A percentile compares a stretch with the other conserved stretches of the same genome.
Evolutionary conservation across 2,888 invertebrate genomes (phyloP).

Genomic region (Eristalinus sepulchralis): DNA sequence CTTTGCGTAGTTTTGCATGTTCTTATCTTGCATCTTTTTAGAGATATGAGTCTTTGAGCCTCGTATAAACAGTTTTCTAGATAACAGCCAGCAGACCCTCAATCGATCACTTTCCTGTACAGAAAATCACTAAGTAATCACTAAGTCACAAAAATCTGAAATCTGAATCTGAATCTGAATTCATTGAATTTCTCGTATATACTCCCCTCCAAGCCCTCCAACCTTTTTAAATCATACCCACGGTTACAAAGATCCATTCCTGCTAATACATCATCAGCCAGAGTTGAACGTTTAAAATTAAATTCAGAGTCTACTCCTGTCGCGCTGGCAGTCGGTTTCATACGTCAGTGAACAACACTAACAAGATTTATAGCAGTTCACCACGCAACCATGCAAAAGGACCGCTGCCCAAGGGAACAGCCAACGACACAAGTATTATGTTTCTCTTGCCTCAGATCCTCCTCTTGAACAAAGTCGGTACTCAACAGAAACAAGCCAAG

Average conservation of each 20-base stretch:
- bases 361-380: constrained; percentile 52
- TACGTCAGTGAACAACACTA: constrained; percentile 22
- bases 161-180: no score
- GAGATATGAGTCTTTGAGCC: no score
- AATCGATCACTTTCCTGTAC: no score
- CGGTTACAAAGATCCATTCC: no score
- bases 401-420: constrained; percentile 37
- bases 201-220: no score
- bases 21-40: no score
- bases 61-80: no score
- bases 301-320: neutral
- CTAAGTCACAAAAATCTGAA: no score
- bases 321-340: constrained; percentile 8
- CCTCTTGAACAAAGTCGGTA: neutral
- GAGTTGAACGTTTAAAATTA: neutral
- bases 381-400: constrained; percentile 53
- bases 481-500: neutral
- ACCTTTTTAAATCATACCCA: neutral
- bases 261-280: neutral
- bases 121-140: no score
- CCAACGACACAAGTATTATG: constrained; percentile 24
- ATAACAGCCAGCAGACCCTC: no score
- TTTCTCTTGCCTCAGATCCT: constrained; percentile 39
- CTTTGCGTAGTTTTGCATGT: no score
- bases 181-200: no score